Base-by-base conservation (phyloP, 2,888 invertebrate species). In the Nymphalis polychloros region DNA sequence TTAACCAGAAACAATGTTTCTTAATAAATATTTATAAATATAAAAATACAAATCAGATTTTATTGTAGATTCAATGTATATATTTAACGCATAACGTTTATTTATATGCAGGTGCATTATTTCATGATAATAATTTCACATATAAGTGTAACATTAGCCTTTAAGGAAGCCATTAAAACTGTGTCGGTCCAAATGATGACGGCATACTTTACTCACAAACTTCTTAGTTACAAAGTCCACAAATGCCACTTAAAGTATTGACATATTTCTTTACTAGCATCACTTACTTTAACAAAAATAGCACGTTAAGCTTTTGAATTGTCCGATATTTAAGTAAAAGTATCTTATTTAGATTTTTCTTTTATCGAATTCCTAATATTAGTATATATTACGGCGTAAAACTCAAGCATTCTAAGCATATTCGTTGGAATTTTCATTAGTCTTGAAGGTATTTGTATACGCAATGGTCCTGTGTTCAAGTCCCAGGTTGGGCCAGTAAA, bases 221-320 rank as follows among this genome's bases (percentile, higher is more conserved):
- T 64, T 64, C 53, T 70, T 63, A 59, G 64, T 70, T 70, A 70
- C 70, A 70, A 70, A 68, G 61, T 63, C 64, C 59, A 70, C 64
- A 70, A 64, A 46, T 47, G 60, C 53, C 70, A 60, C 64, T 70
- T 64, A 68, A 52, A 68, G 64, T 67, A 62, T 57, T 57, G 62
- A 46, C 23, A 27, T 48, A 63, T 63, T 67, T 61, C 48, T 62
- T 50, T 57, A 49, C 59, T 63, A 63, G 27, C 49, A 55, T 31
- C 1, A 16, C 20, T 8, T 55, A n/a, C 27, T 27, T 31, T 16
- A 53, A 8, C 17, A 55, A 55, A 52, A 8, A 5, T 17, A 17
- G 27, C 16, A 31, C 27, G n/a, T 27, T 17, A 31, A 31, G 17
- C 4, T 31, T 23, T 23, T 55, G 0, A 23, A 19, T 50, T 3